phyloP scores from a whole-genome alignment of 2,888 invertebrate species.

The Altica lythri region DNA sequence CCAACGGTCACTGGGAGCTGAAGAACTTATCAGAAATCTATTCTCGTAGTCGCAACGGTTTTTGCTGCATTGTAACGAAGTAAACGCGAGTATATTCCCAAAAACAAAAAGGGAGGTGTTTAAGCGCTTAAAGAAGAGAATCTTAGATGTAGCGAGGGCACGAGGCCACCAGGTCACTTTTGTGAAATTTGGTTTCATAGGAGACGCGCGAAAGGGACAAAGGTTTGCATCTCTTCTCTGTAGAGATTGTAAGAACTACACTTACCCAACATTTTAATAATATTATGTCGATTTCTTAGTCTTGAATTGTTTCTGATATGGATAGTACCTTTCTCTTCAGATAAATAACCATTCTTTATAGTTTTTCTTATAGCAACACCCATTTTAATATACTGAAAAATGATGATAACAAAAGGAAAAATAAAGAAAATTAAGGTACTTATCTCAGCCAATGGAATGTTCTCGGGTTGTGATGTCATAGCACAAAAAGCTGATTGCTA shows the following conservation, averaged over 20 bases:
- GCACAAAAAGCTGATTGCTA: conserved; percentile 81
- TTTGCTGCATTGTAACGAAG: too few species aligned
- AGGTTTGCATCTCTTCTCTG: not conserved
- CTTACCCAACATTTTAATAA: conserved; percentile 82
- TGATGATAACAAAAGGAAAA: conserved; percentile 71
- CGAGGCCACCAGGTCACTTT: too few species aligned
- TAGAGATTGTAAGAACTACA: conserved; percentile 11
- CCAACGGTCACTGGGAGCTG: too few species aligned
- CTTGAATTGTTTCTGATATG: conserved; percentile 69
- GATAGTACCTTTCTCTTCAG: conserved; percentile 66
- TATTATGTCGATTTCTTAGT: conserved; percentile 70
- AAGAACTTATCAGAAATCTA: too few species aligned
- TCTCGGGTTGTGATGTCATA: conserved; percentile 65
- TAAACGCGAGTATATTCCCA: too few species aligned
- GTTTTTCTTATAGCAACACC: conserved; percentile 69
- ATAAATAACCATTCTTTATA: conserved; percentile 50
- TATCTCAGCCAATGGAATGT: conserved; percentile 76
- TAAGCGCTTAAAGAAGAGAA: too few species aligned
- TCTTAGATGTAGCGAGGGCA: too few species aligned
- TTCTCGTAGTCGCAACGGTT: too few species aligned
- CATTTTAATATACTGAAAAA: conserved; percentile 80
- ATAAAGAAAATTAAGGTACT: conserved; percentile 85
- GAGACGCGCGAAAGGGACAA: not conserved
- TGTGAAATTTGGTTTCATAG: not conserved
- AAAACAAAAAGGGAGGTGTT: too few species aligned